Percentiles rank a stretch among this genome's conserved stretches.
phyloP scores from a whole-genome alignment of 2,797 vertebrate species.

The Sebastes cheni region DNA sequence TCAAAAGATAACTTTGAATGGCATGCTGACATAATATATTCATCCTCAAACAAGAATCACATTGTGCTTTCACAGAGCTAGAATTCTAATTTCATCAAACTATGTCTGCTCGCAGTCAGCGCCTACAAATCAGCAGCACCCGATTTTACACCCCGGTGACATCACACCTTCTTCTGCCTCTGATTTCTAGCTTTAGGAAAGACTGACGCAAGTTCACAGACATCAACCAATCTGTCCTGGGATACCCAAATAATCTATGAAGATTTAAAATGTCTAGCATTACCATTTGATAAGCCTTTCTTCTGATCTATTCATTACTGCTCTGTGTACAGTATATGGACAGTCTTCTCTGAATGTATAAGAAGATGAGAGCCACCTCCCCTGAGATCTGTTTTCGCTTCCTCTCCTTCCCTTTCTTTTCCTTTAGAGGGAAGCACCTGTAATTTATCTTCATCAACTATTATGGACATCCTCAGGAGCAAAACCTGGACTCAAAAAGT shows the following conservation, averaged over 20 bases:
- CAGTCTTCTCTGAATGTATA: constrained; percentile 42
- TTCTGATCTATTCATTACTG: constrained; percentile 24
- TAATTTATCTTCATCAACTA: constrained; percentile 87
- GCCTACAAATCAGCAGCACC: constrained; percentile 25
- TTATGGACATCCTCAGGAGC: constrained; percentile 79
- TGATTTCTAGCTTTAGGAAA: constrained; percentile 61
- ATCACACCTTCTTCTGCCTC: constrained; percentile 56
- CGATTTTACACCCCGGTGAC: constrained; percentile 48
- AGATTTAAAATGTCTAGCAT: constrained; percentile 45
- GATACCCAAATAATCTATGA: constrained; percentile 54
- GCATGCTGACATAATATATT: constrained; percentile 15
- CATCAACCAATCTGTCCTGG: constrained; percentile 43
- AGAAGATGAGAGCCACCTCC: constrained; percentile 48
- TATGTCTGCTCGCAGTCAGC: constrained; percentile 10
- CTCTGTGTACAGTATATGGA: constrained; percentile 22
- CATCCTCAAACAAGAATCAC: constrained; percentile 33
- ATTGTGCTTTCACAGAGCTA: constrained; percentile 33
- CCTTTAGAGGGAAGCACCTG: constrained; percentile 66
- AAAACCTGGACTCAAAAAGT: constrained; percentile 76
- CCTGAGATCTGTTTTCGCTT: constrained; percentile 43
- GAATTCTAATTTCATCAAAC: constrained; percentile 23
- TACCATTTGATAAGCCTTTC: constrained; percentile 33
- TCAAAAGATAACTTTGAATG: constrained; percentile 47
- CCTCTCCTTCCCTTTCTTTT: constrained; percentile 49
- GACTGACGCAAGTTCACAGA: constrained; percentile 66